A percentile compares a stretch with the other conserved stretches of the same genome.
Evolutionary conservation across 1,140 invertebrate genomes (phyloP).

Genomic region (Galleria mellonella): DNA sequence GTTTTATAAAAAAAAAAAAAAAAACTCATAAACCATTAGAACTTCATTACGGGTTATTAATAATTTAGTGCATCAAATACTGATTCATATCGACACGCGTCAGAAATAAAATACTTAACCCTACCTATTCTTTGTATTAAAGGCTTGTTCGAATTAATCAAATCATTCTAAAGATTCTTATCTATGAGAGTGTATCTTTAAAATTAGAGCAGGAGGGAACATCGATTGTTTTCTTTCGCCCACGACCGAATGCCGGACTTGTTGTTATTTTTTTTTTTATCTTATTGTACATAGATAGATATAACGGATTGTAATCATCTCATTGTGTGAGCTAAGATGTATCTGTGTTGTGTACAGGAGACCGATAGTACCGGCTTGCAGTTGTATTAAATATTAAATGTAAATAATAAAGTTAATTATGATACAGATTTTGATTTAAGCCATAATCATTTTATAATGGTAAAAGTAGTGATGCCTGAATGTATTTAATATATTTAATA

Average conservation of each 20-base stretch:
- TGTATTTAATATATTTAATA: too few relatives aligned
- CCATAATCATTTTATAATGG: too few relatives aligned
- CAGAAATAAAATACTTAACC: constrained; percentile 63
- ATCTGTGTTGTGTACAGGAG: constrained; percentile 25
- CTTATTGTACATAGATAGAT: constrained; percentile 53
- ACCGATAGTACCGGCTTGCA: constrained; percentile 16
- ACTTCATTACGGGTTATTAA: constrained; percentile 63
- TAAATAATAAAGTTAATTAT: too few relatives aligned
- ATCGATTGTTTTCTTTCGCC: constrained; percentile 68
- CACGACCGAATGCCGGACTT: constrained; percentile 48
- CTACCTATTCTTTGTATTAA: constrained; percentile 42
- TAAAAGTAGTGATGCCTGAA: too few relatives aligned
- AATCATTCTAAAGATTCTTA: constrained; percentile 64
- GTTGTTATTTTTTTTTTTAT: constrained; percentile 39
- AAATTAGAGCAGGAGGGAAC: constrained; percentile 68
- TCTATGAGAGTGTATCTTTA: constrained; percentile 51
- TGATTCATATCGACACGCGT: constrained; percentile 70
- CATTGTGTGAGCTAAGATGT: constrained; percentile 64
- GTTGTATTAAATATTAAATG: too few relatives aligned
- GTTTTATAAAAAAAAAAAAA: constrained; percentile 10
- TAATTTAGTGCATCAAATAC: constrained; percentile 44
- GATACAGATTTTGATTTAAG: too few relatives aligned
- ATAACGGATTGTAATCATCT: constrained; percentile 72
- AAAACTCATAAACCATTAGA: constrained; percentile 33
- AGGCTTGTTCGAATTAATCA: constrained; percentile 67